A percentile compares a stretch with the other conserved stretches of the same genome.
phyloP scores from a whole-genome alignment of 2,797 vertebrate genomes.

The Epinephelus malabaricus region DNA sequence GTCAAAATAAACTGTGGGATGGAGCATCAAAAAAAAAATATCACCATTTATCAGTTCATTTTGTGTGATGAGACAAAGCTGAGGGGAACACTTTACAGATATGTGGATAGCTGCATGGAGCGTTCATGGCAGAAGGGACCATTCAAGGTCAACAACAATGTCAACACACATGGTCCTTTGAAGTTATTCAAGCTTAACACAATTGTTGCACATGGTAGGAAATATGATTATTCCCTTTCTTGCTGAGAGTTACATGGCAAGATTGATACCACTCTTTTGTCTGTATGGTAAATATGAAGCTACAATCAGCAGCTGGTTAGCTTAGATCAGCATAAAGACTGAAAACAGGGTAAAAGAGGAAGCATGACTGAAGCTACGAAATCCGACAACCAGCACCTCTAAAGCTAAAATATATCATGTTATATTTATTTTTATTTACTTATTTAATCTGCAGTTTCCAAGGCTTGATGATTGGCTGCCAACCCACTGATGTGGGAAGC shows the following conservation, averaged over 20 bases:
- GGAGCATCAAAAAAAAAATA: slow-evolving; percentile 4
- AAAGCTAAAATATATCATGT: background rate
- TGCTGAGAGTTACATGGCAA: background rate
- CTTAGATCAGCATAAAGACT: background rate
- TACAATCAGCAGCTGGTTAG: background rate
- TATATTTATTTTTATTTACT: no score
- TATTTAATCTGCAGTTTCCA: background rate
- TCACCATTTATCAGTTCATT: background rate
- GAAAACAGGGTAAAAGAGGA: background rate
- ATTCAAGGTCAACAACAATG: slow-evolving; percentile 36
- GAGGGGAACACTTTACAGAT: background rate
- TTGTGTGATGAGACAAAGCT: background rate
- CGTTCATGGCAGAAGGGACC: background rate
- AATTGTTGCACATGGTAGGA: background rate
- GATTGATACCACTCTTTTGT: background rate
- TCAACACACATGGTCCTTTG: background rate
- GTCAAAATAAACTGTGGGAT: slow-evolving; percentile 15
- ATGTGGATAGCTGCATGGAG: background rate
- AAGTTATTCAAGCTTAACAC: background rate
- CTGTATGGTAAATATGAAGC: background rate
- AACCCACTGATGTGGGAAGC: no score
- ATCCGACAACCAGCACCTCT: background rate
- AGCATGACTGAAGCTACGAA: background rate
- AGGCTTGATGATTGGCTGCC: no score
- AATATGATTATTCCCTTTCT: background rate